Percentiles rank a stretch among this genome's conserved stretches.
phyloP scores from a whole-genome alignment of 2,797 vertebrate genomes.

The Petrocephalus schoutedeni region DNA sequence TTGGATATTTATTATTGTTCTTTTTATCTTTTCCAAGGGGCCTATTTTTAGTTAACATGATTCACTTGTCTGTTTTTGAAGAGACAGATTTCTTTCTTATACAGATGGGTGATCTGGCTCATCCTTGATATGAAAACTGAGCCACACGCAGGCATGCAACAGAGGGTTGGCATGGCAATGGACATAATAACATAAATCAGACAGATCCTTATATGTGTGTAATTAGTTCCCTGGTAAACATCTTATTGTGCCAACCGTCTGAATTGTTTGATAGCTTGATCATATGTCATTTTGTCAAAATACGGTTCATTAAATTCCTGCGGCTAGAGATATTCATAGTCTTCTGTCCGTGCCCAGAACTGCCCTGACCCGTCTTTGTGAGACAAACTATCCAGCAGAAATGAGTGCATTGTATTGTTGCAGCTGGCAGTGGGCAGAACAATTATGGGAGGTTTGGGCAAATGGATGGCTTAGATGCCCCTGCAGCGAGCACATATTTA shows the following conservation, averaged over 20 bases:
- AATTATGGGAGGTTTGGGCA: background rate
- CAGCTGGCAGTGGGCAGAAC: background rate
- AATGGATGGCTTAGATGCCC: background rate
- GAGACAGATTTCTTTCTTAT: conserved; percentile 5
- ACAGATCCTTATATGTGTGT: background rate
- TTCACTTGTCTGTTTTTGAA: background rate
- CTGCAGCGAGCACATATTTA: conserved; percentile 2
- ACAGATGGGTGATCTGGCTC: background rate
- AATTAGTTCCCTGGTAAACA: background rate
- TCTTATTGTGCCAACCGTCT: conserved; percentile 4
- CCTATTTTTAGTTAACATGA: background rate
- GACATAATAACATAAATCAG: background rate
- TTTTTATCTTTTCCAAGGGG: background rate
- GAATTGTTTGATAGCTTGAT: conserved; percentile 9
- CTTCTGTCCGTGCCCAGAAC: background rate
- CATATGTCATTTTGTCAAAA: conserved; percentile 9
- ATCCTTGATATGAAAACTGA: background rate
- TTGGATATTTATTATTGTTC: background rate
- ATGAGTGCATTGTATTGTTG: background rate
- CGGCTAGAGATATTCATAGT: background rate
- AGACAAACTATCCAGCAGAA: background rate
- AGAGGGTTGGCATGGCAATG: background rate
- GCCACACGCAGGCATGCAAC: background rate
- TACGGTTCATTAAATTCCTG: conserved; percentile 5
- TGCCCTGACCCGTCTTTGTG: background rate